Evolutionary conservation across 2,113 vertebrate genomes (phyloP), one percentile per base, ranked within the genome.

Genomic region (Takifugu bimaculatus): DNA sequence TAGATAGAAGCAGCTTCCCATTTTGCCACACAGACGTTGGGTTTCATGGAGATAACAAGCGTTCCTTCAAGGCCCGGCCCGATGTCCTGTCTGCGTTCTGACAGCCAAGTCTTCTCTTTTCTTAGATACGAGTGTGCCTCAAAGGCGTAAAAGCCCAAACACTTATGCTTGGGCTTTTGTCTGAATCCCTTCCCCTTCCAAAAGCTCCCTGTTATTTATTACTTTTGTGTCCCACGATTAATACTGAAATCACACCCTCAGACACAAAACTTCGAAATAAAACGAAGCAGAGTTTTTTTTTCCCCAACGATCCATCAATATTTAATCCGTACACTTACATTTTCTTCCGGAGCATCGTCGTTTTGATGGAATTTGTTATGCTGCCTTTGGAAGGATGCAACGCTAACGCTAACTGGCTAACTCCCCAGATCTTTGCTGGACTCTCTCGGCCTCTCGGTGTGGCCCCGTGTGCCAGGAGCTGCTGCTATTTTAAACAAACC

Each of bases 401-500:
- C 68, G 70, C 67, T 58, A 81, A 81, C 74, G 82, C 79, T 78
- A 85, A 78, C 73, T 77, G 56, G 51, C 60, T 54, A 84, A 73
- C 70, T 88, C 82, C 64, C 83, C 77, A 84, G 85, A 84, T 85
- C 77, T 68, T 70, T 56, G 68, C 53, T 62, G 70, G 63, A 60
- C 71, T 20, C 20, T 20, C 20, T 66, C 47, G 62, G 53, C 59
- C 79, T 53, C 61, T 54, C 43, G 13, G 57, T 65, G 79, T 53
- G 78, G 50, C 72, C 67, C 79, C 57, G 51, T 14, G 51, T 66
- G 59, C 62, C 85, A 85, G 86, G 85, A 71, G 80, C 66, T 77
- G 69, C 50, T 64, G 65, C 86, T 84, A 86, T 88, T 91, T 89
- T 85, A 82, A 84, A 84, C 69, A 85, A 89, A 81, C 79, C 81